A percentile compares a stretch with the other conserved stretches of the same genome.
Conservation (phyloP, 2,888 invertebrate species). For the Ligdia adustata region DNA sequence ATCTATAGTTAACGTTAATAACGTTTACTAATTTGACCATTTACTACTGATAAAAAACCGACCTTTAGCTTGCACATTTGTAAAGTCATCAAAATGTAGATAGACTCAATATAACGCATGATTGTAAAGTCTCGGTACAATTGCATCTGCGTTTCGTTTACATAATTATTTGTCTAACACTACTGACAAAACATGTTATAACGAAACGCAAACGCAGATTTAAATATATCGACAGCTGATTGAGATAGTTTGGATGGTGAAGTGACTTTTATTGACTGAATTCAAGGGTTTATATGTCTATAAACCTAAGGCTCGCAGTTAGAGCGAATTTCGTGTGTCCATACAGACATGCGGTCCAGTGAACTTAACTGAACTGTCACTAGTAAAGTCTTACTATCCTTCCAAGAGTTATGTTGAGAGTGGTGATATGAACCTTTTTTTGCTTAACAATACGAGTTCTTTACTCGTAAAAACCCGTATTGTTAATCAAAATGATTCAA, state of each 20-base stretch:
- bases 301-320: neutral
- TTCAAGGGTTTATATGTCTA: neutral
- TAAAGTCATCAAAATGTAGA: constrained; percentile 4
- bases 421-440: neutral
- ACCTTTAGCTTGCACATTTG: neutral
- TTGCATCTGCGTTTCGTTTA: neutral
- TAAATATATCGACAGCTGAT: neutral
- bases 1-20: too few species aligned
- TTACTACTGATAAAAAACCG: too few species aligned
- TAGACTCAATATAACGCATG: neutral
- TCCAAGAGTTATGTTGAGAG: neutral
- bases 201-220: neutral
- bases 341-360: constrained; percentile 4
- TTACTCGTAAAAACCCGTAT: too few species aligned
- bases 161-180: neutral
- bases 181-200: neutral
- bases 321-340: constrained; percentile 4
- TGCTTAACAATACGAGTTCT: too few species aligned
- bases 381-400: neutral
- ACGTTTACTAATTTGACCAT: too few species aligned
- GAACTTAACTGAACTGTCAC: neutral
- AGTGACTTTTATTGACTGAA: constrained; percentile 1
- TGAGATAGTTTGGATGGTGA: constrained; percentile 2
- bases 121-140: neutral
- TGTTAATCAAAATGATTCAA: too few species aligned